Percentiles rank a stretch among this genome's conserved stretches.
These are phyloP conservation scores for Vicugna pacos DNA, from an alignment of 2,113 vertebrate genomes.

Conservation along the genomic window DNA sequence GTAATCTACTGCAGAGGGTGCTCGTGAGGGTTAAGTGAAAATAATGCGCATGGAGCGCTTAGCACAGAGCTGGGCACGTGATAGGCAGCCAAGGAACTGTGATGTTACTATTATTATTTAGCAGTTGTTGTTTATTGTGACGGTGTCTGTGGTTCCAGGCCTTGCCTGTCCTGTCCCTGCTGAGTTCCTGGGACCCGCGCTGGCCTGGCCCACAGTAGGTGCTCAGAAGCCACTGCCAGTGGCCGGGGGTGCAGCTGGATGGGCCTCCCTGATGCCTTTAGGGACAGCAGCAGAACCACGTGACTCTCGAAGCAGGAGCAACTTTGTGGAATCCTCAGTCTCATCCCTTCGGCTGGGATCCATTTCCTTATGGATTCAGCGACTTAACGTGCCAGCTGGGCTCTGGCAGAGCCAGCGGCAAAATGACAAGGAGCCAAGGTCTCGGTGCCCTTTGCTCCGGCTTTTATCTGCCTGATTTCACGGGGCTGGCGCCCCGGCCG, in stretches of 20 bases:
- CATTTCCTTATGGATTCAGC: not conserved
- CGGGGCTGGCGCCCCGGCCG: not conserved
- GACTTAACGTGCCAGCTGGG: not conserved
- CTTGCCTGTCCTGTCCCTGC: too few relatives aligned
- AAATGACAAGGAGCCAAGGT: constrained; percentile 53
- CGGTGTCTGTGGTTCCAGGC: fast-evolving
- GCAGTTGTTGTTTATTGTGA: not conserved
- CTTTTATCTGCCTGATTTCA: constrained; percentile 64
- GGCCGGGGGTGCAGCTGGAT: not conserved
- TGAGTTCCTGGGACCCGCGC: fast-evolving
- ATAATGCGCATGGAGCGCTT: not conserved
- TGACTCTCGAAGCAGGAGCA: not conserved
- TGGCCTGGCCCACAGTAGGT: not conserved
- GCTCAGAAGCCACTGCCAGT: not conserved
- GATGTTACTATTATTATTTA: not conserved
- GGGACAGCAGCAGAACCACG: not conserved
- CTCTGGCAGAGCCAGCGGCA: not conserved
- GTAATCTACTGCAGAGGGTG: not conserved
- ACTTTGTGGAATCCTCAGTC: not conserved
- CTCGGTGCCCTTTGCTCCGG: not conserved
- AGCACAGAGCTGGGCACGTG: not conserved
- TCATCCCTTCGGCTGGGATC: not conserved
- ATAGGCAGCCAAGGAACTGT: not conserved
- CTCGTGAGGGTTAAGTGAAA: not conserved
- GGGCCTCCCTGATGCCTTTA: too few relatives aligned